These are phyloP conservation scores for Slavum lentiscoides DNA, from an alignment of 2,888 invertebrate species.

Conservation along the genomic window DNA sequence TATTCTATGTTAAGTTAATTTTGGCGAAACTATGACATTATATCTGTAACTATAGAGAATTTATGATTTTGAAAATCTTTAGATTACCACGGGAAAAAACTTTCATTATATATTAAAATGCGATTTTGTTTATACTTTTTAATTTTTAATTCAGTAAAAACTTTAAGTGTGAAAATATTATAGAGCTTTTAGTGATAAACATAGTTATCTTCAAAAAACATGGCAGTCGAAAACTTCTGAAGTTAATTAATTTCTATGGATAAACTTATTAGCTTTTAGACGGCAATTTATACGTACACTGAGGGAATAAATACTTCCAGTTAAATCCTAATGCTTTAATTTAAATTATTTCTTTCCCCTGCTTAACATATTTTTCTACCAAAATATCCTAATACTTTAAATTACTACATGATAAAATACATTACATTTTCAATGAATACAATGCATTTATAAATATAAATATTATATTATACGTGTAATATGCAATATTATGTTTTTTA, in stretches of 20 bases:
- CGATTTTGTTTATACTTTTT: no score
- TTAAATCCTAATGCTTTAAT: background rate
- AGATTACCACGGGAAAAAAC: no score
- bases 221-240: background rate
- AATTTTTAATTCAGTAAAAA: no score
- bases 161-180: slow-evolving; percentile 23
- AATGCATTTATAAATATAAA: no score
- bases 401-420: background rate
- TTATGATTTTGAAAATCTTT: no score
- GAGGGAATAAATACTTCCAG: background rate
- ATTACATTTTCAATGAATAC: no score
- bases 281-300: background rate
- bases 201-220: slow-evolving; percentile 56
- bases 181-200: slow-evolving; percentile 32
- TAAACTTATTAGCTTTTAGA: background rate
- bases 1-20: no score
- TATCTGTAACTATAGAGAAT: no score
- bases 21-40: no score
- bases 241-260: slow-evolving; percentile 6
- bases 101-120: no score
- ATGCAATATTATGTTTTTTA: no score
- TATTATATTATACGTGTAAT: no score
- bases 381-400: background rate
- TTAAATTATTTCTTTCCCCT: background rate
- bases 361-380: background rate